Conservation (phyloP, 2,888 invertebrate genomes). For the Aproaerema taeniolella region DNA sequence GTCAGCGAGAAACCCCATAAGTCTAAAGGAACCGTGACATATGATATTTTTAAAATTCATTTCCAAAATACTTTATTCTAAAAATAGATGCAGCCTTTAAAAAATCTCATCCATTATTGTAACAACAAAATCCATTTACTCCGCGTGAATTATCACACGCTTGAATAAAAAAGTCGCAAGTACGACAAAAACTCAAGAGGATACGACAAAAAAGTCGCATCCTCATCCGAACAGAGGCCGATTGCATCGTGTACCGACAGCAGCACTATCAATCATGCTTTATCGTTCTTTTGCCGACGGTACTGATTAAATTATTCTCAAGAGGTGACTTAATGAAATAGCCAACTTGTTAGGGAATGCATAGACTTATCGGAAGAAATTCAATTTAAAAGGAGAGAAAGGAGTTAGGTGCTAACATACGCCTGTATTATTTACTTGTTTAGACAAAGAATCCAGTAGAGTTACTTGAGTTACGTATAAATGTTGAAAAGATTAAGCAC, state of each 20-base stretch:
- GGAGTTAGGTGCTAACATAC: too few relatives aligned
- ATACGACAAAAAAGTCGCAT: conserved; percentile 16
- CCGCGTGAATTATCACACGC: conserved; percentile 13
- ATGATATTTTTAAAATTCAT: too few relatives aligned
- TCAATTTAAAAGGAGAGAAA: too few relatives aligned
- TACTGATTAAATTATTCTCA: conserved; percentile 72
- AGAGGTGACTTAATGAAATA: conserved; percentile 67
- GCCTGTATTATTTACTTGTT: too few relatives aligned
- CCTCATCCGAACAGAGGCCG: conserved; percentile 27
- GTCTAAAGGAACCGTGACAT: too few relatives aligned
- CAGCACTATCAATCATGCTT: conserved; percentile 67
- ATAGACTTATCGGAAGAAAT: not conserved
- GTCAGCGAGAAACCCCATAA: too few relatives aligned
- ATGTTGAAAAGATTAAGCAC: too few relatives aligned
- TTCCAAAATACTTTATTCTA: too few relatives aligned
- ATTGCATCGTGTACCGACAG: conserved; percentile 40
- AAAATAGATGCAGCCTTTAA: too few relatives aligned
- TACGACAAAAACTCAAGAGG: not conserved
- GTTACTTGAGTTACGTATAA: too few relatives aligned
- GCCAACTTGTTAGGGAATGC: conserved; percentile 12
- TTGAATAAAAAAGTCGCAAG: conserved; percentile 11
- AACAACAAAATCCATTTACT: conserved; percentile 1
- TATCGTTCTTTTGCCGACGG: conserved; percentile 66
- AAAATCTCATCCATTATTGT: too few relatives aligned
- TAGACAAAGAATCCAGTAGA: too few relatives aligned